phyloP scores from a whole-genome alignment of 2,888 invertebrate genomes.

The Gandaritis pyraliata region DNA sequence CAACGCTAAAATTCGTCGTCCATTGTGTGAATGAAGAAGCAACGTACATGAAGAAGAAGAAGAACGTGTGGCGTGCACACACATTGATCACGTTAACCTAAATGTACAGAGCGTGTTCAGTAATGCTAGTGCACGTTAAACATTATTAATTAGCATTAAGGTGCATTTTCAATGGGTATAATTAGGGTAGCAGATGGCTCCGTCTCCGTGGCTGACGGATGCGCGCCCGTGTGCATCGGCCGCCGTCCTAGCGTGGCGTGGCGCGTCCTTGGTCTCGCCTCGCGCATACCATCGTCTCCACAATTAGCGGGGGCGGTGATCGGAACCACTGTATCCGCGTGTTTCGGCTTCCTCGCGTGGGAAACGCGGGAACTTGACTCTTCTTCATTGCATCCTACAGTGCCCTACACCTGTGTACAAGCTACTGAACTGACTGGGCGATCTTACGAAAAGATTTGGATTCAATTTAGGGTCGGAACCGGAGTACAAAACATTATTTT shows the following conservation, averaged over 20 bases:
- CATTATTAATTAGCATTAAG: slow-evolving; percentile 30
- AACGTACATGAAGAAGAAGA: no score
- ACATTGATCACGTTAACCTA: slow-evolving; percentile 14
- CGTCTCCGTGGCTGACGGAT: slow-evolving; percentile 23
- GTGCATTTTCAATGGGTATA: slow-evolving; percentile 28
- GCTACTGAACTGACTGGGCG: slow-evolving; percentile 46
- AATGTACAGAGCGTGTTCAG: slow-evolving; percentile 12
- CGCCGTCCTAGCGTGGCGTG: slow-evolving; percentile 20
- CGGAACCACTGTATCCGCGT: slow-evolving; percentile 75
- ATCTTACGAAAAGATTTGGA: slow-evolving; percentile 23
- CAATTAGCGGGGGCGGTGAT: slow-evolving; percentile 79
- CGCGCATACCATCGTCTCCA: slow-evolving; percentile 52
- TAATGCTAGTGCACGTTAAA: slow-evolving; percentile 25
- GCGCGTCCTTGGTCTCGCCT: slow-evolving; percentile 42
- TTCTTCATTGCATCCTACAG: slow-evolving; percentile 44
- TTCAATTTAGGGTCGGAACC: slow-evolving; percentile 12
- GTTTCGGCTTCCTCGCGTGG: slow-evolving; percentile 66
- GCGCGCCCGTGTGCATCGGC: slow-evolving; percentile 32
- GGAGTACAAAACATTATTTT: slow-evolving; percentile 12
- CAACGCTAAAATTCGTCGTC: slow-evolving; percentile 5
- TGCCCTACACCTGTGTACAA: slow-evolving; percentile 31
- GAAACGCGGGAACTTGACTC: slow-evolving; percentile 61
- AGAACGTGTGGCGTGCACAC: slow-evolving; percentile 17
- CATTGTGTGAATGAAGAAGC: slow-evolving; percentile 20
- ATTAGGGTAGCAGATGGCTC: slow-evolving; percentile 36